Evolutionary conservation across 1,140 invertebrate genomes (phyloP).

Genomic region (Leucophenga varia): DNA sequence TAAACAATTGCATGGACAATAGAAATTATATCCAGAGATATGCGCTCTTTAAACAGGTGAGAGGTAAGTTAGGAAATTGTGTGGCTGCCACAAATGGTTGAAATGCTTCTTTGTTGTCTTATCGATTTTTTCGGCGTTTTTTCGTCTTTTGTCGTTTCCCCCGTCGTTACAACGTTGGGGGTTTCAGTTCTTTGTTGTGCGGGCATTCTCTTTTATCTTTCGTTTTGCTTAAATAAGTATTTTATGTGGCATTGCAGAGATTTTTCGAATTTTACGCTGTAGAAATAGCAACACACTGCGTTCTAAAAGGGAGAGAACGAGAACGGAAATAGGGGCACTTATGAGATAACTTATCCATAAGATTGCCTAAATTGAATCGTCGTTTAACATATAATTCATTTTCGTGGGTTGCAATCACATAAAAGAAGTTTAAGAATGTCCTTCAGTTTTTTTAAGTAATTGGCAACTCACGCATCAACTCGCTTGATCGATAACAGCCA

Average conservation of each 20-base stretch:
- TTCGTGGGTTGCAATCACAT: no score
- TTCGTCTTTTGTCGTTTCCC: conserved; percentile 19
- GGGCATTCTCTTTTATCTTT: conserved; percentile 21
- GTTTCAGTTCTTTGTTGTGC: no score
- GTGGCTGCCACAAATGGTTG: conserved; percentile 18
- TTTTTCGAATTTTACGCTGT: conserved; percentile 9
- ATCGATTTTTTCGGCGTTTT: conserved; percentile 12
- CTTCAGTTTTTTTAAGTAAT: no score
- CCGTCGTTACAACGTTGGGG: no score
- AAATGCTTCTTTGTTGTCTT: conserved; percentile 8
- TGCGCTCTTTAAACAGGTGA: conserved; percentile 2
- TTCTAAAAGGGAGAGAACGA: conserved; percentile 1
- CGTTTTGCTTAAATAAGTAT: conserved; percentile 7
- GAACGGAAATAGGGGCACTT: no score
- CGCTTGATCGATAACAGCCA: no score
- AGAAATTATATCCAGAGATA: conserved; percentile 1
- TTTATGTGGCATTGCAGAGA: conserved; percentile 13
- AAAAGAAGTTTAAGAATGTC: no score
- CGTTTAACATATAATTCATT: no score
- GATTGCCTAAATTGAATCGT: no score
- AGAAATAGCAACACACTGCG: not conserved
- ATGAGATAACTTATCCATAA: no score
- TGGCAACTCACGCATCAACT: no score
- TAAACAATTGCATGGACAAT: conserved; percentile 16
- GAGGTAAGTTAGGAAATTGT: no score